These are phyloP conservation scores for Nothocercus julius DNA, from an alignment of 2,113 vertebrate species.

Conservation along the genomic window DNA sequence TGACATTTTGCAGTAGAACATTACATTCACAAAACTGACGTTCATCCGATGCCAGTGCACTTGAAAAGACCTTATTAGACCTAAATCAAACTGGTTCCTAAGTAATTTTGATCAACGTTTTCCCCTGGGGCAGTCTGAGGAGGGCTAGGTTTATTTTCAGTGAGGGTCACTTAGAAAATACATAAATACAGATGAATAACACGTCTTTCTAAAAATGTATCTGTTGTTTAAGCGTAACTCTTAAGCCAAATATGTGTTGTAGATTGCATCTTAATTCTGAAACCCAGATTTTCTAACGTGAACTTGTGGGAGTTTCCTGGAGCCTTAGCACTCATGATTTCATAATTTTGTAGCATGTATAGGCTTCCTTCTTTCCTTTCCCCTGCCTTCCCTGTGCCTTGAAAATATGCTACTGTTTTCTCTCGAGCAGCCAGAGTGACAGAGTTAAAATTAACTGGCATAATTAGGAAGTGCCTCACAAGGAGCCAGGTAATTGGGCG, in stretches of 20 bases:
- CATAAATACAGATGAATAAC: neutral
- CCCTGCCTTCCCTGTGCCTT: neutral
- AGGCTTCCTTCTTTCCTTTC: neutral
- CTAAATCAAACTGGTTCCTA: neutral
- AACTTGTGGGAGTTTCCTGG: neutral
- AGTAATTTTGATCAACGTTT: neutral
- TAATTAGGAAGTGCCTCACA: neutral
- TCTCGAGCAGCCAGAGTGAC: neutral
- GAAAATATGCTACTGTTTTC: neutral
- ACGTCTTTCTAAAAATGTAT: neutral
- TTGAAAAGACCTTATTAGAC: neutral
- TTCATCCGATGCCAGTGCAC: neutral
- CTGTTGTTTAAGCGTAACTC: neutral
- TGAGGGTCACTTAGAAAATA: neutral
- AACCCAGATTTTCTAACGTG: neutral
- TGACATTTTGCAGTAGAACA: neutral
- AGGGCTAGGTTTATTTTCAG: neutral
- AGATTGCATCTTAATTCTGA: neutral
- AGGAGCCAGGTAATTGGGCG: neutral
- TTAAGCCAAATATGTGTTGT: neutral
- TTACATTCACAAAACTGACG: neutral
- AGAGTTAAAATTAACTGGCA: neutral
- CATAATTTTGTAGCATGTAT: neutral
- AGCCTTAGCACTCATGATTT: neutral
- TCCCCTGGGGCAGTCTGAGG: neutral